A percentile compares a stretch with the other conserved stretches of the same genome.
phyloP scores from a whole-genome alignment of 2,113 vertebrate species.

The Barnardius zonarius region DNA sequence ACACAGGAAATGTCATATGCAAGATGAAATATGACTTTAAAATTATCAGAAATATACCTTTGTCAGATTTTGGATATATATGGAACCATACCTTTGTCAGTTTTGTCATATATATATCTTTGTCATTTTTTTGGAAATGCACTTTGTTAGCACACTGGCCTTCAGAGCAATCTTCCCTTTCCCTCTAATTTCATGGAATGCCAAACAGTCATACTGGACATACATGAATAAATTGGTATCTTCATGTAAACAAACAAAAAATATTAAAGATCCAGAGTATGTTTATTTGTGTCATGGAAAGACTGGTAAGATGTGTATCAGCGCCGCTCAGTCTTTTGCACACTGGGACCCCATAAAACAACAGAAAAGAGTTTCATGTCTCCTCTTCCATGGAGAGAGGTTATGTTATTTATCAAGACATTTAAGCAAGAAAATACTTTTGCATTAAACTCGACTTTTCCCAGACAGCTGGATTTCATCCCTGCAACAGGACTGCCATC shows the following conservation, averaged over 20 bases:
- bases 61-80: neutral
- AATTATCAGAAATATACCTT: neutral
- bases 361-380: neutral
- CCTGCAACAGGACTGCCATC: neutral
- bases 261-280: neutral
- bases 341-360: neutral
- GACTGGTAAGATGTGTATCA: neutral
- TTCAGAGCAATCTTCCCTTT: neutral
- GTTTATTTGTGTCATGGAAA: neutral
- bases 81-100: neutral
- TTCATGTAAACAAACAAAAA: neutral
- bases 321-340: neutral
- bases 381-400: neutral
- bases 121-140: neutral
- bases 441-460: neutral
- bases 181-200: neutral
- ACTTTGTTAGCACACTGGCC: neutral
- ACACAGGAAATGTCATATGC: neutral
- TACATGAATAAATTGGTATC: neutral
- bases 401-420: neutral
- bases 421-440: neutral
- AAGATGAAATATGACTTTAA: neutral
- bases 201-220: neutral
- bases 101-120: neutral
- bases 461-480: neutral